phyloP scores from a whole-genome alignment of 2,797 vertebrate species.

The Dermochelys coriacea region DNA sequence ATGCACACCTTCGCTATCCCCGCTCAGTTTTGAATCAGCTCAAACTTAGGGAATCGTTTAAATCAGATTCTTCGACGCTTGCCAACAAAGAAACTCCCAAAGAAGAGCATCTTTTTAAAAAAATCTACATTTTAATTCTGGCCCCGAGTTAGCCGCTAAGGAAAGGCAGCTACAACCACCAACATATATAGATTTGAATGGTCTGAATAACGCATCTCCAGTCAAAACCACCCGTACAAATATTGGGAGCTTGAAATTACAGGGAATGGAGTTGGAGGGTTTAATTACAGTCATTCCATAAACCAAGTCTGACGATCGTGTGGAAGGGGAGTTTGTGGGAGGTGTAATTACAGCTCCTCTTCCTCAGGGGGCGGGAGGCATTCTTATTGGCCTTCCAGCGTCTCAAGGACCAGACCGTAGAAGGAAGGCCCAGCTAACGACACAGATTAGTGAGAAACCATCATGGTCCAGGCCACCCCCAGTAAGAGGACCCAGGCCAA shows the following conservation, averaged over 20 bases:
- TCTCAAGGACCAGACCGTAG: not conserved
- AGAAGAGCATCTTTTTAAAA: not conserved
- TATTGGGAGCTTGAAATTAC: not conserved
- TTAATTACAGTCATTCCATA: not conserved
- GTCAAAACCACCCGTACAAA: not conserved
- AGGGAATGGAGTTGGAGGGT: not conserved
- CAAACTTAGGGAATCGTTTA: too few relatives aligned
- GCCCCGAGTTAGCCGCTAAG: not conserved
- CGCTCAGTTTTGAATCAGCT: not conserved
- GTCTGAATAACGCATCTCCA: not conserved
- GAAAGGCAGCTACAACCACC: not conserved
- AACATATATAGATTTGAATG: not conserved
- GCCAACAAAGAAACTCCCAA: fast-evolving
- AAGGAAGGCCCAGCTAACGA: not conserved
- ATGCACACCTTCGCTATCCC: not conserved
- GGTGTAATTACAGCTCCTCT: fast-evolving
- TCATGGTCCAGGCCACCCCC: not conserved
- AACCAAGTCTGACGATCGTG: not conserved
- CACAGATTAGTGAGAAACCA: too few relatives aligned
- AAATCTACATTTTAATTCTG: not conserved
- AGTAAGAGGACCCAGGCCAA: not conserved
- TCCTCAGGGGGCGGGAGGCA: fast-evolving
- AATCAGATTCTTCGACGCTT: not conserved
- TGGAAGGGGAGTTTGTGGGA: fast-evolving
- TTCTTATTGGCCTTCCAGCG: not conserved